A percentile compares a stretch with the other conserved stretches of the same genome.
Evolutionary conservation across 2,888 invertebrate species (phyloP).

Genomic region (Polyploca ridens): DNA sequence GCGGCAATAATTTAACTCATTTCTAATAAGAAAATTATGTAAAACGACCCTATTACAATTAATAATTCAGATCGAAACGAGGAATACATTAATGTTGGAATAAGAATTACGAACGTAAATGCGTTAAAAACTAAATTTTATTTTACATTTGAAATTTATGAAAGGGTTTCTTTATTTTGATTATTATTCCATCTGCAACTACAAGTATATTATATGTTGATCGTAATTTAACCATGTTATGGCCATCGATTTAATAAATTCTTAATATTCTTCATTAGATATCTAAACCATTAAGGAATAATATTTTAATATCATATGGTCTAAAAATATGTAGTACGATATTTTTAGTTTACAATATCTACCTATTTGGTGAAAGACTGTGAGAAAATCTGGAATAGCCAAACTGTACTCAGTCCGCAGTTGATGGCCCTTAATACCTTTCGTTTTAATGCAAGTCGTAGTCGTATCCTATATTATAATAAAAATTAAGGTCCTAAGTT

Average conservation of each 20-base stretch:
- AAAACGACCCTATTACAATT: slow-evolving; percentile 76
- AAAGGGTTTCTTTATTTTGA: not conserved
- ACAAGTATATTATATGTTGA: not conserved
- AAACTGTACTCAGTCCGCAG: too few relatives aligned
- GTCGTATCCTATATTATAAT: too few relatives aligned
- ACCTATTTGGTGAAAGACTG: too few relatives aligned
- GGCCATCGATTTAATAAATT: not conserved
- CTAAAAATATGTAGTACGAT: too few relatives aligned
- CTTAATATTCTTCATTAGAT: not conserved
- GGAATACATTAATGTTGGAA: slow-evolving; percentile 54
- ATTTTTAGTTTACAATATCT: too few relatives aligned
- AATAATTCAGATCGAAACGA: slow-evolving; percentile 72
- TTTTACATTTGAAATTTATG: slow-evolving; percentile 31
- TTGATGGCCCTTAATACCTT: too few relatives aligned
- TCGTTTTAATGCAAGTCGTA: too few relatives aligned
- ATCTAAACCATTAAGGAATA: not conserved
- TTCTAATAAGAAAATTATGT: slow-evolving; percentile 82
- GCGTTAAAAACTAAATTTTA: slow-evolving; percentile 36
- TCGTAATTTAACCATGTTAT: not conserved
- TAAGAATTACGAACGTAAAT: slow-evolving; percentile 42
- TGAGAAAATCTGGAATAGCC: too few relatives aligned
- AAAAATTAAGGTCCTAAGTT: too few relatives aligned
- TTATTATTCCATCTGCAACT: not conserved
- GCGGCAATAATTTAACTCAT: slow-evolving; percentile 72
- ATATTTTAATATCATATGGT: too few relatives aligned